Evolutionary conservation across 2,113 vertebrate species (phyloP).

Genomic region (Rafetus swinhoei): DNA sequence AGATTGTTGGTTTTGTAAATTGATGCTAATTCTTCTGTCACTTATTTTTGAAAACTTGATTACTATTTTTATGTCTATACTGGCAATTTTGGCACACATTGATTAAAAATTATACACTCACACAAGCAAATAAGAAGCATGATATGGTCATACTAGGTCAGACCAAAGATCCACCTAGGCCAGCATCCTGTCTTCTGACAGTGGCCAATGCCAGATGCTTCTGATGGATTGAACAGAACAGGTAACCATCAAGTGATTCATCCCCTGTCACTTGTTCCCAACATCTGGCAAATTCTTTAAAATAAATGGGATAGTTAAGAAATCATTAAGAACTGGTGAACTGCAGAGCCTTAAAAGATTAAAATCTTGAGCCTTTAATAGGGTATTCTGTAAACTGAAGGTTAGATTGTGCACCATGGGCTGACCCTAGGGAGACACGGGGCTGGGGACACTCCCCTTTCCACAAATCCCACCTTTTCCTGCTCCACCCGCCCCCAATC

Average conservation of each 20-base stretch:
- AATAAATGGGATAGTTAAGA: background rate
- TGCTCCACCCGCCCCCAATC: no score
- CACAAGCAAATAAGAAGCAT: no score
- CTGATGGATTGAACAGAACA: no score
- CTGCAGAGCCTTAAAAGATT: background rate
- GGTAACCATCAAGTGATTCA: no score
- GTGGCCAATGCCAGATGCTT: no score
- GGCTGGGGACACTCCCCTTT: no score
- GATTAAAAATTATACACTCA: background rate
- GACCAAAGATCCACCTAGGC: no score
- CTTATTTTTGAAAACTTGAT: slow-evolving; percentile 8
- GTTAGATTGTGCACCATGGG: background rate
- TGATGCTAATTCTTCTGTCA: background rate
- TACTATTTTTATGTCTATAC: background rate
- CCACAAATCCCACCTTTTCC: no score
- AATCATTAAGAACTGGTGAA: background rate
- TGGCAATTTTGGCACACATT: background rate
- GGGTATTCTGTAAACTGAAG: background rate
- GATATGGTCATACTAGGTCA: no score
- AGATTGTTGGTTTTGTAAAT: slow-evolving; percentile 49
- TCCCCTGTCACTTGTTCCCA: no score
- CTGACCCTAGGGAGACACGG: no score
- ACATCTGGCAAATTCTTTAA: background rate
- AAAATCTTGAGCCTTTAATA: background rate
- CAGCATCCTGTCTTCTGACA: no score